phyloP scores from a whole-genome alignment of 2,888 invertebrate species.

The Alloplasta piceator region DNA sequence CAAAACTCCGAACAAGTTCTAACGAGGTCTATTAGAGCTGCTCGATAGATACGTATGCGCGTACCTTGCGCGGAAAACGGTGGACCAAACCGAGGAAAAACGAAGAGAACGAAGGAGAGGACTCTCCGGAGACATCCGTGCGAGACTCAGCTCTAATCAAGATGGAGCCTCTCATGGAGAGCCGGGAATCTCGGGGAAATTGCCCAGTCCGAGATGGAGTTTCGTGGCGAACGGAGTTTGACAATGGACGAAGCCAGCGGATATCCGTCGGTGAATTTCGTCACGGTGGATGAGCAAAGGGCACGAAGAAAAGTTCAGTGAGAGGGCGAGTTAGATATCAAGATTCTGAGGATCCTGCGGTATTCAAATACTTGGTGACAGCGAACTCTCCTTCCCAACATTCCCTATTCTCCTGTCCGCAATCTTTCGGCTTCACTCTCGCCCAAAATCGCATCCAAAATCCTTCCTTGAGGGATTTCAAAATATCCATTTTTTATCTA shows the following conservation, averaged over 20 bases:
- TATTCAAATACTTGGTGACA: slow-evolving; percentile 15
- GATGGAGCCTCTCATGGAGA: slow-evolving; percentile 17
- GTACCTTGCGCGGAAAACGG: not conserved
- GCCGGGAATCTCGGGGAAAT: slow-evolving; percentile 19
- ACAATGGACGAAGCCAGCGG: slow-evolving; percentile 12
- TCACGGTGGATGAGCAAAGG: not conserved
- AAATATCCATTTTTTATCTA: no score
- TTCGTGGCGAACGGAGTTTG: slow-evolving; percentile 18
- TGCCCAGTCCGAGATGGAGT: not conserved
- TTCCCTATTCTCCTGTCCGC: not conserved
- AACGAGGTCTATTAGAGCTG: slow-evolving; percentile 29
- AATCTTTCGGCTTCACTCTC: no score
- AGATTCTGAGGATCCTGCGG: slow-evolving; percentile 43
- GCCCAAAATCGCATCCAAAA: no score
- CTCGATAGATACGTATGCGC: not conserved
- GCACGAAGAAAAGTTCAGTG: not conserved
- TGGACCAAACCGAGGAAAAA: slow-evolving; percentile 1
- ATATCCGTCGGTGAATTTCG: slow-evolving; percentile 11
- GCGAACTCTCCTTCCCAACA: not conserved
- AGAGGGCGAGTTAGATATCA: slow-evolving; percentile 34
- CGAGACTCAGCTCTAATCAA: slow-evolving; percentile 30
- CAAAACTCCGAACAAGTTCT: slow-evolving; percentile 36
- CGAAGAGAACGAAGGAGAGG: slow-evolving; percentile 10
- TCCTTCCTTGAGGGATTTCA: no score
- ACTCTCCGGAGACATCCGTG: slow-evolving; percentile 7